Base-by-base conservation (phyloP, 2,888 invertebrate species). In the Melinaea marsaeus region DNA sequence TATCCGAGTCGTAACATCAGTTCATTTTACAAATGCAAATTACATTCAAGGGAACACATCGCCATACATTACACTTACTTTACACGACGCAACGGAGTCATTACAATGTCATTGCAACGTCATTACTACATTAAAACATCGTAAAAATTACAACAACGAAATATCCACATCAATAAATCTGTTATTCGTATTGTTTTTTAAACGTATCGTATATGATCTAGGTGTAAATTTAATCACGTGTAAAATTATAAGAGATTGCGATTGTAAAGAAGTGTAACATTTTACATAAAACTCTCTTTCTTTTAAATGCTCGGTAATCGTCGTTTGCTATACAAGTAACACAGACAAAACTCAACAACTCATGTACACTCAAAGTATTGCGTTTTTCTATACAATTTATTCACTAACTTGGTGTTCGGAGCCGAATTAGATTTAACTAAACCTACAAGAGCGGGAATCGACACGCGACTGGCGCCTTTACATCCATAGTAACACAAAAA, bases 331-430 rank as follows among this genome's bases (percentile, higher is more conserved):
- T 72, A 75, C 75, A 77, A 75, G 67, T 74, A 66, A 61, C 64
- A 65, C 76, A 79, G 74, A 76, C 70, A 77, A 82, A 85, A 86
- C 78, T 83, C 81, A 86, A 85, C 85, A 84, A 85, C 80, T 75
- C 79, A 83, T 85, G 71, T 80, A 85, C 84, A 86, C 72, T 76
- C 80, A 84, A 82, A 80, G 79, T 86, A 87, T 86, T 84, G 84
- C 84, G 81, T 82, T 83, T 79, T 79, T 81, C 78, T 85, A 82
- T 84, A 86, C 83, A 86, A 81, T 82, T 85, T 87, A 88, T 81
- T 75, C 78, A 79, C 88, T 88, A 89, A 77, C 80, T 85, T 89
- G 87, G 89, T 89, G 88, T 89, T 87, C 75, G 78, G 75, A 81
- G 82, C 79, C 86, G 82, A 85, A 81, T 83, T 79, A 79, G 73